A percentile compares a stretch with the other conserved stretches of the same genome.
phyloP scores from a whole-genome alignment of 2,113 vertebrate species.

The Baryphthengus martii region DNA sequence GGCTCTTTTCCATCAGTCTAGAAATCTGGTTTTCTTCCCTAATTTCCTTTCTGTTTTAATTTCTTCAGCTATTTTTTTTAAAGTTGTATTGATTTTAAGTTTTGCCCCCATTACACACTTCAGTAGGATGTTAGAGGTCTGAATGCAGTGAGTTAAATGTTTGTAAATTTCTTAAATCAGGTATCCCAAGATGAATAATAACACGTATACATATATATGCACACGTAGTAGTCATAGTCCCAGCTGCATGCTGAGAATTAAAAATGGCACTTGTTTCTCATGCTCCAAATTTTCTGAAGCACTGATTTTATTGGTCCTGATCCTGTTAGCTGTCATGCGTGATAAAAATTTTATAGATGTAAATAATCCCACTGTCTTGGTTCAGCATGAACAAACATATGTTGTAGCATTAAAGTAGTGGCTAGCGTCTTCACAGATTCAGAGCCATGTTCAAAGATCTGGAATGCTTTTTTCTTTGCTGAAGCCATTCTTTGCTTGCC shows the following conservation, averaged over 20 bases:
- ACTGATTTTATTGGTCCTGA: background rate
- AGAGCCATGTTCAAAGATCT: background rate
- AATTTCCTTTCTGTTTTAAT: background rate
- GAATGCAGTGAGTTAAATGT: background rate
- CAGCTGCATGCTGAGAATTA: background rate
- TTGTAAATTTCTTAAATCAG: background rate
- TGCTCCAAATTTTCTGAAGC: background rate
- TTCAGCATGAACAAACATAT: background rate
- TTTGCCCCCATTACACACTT: background rate
- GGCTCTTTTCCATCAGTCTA: background rate
- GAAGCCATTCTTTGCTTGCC: background rate
- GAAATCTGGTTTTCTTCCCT: background rate
- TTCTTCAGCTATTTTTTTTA: background rate
- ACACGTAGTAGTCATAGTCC: background rate
- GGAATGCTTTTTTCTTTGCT: background rate
- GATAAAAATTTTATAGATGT: background rate
- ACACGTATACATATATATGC: background rate
- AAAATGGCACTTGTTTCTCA: background rate
- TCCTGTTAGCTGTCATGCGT: background rate
- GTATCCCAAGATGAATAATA: background rate
- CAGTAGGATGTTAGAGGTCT: background rate
- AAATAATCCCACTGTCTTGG: background rate
- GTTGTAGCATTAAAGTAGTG: background rate
- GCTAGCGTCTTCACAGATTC: background rate
- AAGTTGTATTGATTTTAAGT: background rate